These are phyloP conservation scores for Lepidochitona cinerea DNA, from an alignment of 2,888 invertebrate genomes.

Conservation along the genomic window DNA sequence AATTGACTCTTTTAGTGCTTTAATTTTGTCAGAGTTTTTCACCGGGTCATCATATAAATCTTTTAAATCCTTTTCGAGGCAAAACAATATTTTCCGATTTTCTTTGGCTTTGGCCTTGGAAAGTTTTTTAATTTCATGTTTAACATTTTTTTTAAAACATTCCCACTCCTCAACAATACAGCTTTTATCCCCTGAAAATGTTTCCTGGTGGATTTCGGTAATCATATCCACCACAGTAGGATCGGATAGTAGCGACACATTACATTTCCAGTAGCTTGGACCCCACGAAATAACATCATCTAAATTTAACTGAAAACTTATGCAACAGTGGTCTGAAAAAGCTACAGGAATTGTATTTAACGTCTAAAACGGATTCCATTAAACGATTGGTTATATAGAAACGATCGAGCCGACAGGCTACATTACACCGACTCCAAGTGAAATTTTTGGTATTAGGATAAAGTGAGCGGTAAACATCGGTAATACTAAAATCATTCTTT, in stretches of 20 bases:
- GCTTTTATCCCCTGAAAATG: not conserved
- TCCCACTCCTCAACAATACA: not conserved
- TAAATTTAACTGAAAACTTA: too few species aligned
- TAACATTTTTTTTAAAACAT: not conserved
- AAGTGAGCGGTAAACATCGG: too few species aligned
- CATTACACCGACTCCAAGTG: too few species aligned
- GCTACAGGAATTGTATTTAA: too few species aligned
- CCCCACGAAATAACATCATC: too few species aligned
- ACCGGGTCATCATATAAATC: not conserved
- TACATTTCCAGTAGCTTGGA: constrained; percentile 3
- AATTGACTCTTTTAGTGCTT: not conserved
- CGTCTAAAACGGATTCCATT: too few species aligned
- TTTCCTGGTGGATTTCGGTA: not conserved
- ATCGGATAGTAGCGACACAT: not conserved
- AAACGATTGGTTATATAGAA: too few species aligned
- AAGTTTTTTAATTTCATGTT: not conserved
- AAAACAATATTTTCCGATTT: not conserved
- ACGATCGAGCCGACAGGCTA: too few species aligned
- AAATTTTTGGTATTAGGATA: too few species aligned
- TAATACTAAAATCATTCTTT: too few species aligned
- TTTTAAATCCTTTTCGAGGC: not conserved
- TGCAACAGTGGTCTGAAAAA: too few species aligned
- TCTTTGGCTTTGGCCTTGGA: not conserved
- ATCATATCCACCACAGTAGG: not conserved
- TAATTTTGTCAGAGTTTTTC: not conserved